phyloP scores from a whole-genome alignment of 2,113 vertebrate genomes.

The Myotis yumanensis region DNA sequence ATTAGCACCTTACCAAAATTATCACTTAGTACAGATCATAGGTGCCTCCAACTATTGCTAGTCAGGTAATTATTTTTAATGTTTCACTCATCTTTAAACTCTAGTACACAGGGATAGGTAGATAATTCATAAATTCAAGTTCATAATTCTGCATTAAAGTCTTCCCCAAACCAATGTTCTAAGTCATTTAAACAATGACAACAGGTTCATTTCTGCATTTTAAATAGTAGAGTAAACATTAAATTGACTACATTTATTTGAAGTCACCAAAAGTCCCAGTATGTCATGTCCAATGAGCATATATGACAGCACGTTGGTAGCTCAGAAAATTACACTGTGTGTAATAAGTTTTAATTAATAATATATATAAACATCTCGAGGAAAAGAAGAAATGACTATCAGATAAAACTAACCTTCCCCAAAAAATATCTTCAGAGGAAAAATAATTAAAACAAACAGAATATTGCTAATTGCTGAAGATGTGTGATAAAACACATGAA shows the following conservation, averaged over 20 bases:
- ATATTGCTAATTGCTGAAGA: background rate
- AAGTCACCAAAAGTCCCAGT: constrained; percentile 35
- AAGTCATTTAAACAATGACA: constrained; percentile 41
- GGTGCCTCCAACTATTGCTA: constrained; percentile 60
- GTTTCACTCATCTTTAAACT: constrained; percentile 34
- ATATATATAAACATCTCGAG: background rate
- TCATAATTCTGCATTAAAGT: constrained; percentile 19
- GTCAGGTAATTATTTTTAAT: background rate
- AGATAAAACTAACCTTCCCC: background rate
- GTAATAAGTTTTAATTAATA: constrained; percentile 42
- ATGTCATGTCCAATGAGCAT: constrained; percentile 33
- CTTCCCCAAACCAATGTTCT: constrained; percentile 9
- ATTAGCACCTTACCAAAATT: constrained; percentile 57
- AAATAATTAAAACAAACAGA: background rate
- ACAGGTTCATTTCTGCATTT: constrained; percentile 43
- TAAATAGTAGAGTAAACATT: background rate
- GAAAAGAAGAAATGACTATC: background rate
- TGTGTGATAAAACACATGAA: background rate
- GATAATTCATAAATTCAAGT: constrained; percentile 35
- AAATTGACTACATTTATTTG: constrained; percentile 29
- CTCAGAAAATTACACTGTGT: background rate
- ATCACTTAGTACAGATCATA: background rate
- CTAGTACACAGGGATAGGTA: background rate
- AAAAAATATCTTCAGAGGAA: background rate
- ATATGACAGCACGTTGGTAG: background rate